Percentiles rank a stretch among this genome's conserved stretches.
Conservation (phyloP, 2,888 invertebrate species). For the Lepidocyrtinus sp. region DNA sequence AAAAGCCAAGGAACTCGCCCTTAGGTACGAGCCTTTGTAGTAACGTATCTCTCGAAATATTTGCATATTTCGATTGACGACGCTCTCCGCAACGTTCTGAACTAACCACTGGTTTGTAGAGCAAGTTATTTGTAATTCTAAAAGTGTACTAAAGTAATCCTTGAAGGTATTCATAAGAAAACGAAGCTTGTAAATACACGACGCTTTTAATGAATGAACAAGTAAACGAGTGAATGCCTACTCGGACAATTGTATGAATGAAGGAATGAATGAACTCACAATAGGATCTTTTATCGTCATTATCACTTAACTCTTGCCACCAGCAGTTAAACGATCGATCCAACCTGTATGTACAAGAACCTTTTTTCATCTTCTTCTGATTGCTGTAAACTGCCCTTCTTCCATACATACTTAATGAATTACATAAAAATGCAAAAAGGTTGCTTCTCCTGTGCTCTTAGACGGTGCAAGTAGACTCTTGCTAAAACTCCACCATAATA, state of each 20-base stretch:
- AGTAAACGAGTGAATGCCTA: neutral
- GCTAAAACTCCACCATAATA: neutral
- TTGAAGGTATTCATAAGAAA: neutral
- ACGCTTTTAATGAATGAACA: neutral
- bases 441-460: no score
- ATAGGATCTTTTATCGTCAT: neutral
- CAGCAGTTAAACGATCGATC: neutral
- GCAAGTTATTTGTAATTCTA: slow-evolving; percentile 20
- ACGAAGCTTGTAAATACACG: neutral
- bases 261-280: slow-evolving; percentile 19
- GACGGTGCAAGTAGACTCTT: neutral
- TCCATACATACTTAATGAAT: slow-evolving; percentile 14
- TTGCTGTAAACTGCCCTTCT: slow-evolving; percentile 11
- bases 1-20: slow-evolving; percentile 32
- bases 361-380: neutral
- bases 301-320: neutral
- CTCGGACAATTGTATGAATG: neutral
- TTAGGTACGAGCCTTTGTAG: neutral
- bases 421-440: neutral
- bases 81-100: neutral
- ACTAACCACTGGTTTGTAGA: slow-evolving; percentile 5
- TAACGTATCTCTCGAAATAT: neutral
- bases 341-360: neutral
- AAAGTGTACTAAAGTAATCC: neutral
- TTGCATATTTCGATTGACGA: neutral